Evolutionary conservation across 2,797 vertebrate species (phyloP), one percentile per base, ranked within the genome.

Genomic region (Dromococcyx pavoninus): DNA sequence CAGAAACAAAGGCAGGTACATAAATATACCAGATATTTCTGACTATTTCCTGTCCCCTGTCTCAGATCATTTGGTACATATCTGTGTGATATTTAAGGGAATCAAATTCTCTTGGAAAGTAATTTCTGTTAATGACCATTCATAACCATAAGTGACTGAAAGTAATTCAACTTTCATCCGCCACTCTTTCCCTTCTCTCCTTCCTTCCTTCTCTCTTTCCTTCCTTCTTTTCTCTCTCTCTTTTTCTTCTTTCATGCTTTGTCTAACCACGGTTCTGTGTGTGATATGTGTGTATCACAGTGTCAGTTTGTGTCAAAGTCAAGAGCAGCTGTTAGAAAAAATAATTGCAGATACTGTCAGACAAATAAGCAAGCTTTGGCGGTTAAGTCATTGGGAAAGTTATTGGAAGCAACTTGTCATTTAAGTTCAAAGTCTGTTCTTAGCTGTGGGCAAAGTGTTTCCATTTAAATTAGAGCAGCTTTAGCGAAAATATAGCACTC

Each of bases 321-420:
- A 94, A 84, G 53, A 90, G 83, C 77, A 94, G 67, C 71, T 79
- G 77, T 90, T 94, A 84, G 57, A 97, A 86, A 86, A 95, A 92
- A 91, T 92, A 95, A 96, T 93, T 95, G 89, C 83, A 90, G 92
- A 96, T 94, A 84, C 74, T 93, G 96, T 91, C 91, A 92, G 85
- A 91, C 56, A 94, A 95, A 96, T 92, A 89, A 82, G 79, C 41
- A 74, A 95, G 81, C 92, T 94, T 93, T 95, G 79, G 70, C 37
- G 0, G 87, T 78, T 89, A 94, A 94, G 85, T 96, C 85, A 75
- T 66, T 71, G 73, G 94, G 71, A 97, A 95, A 82, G 60, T 93
- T 94, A 89, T 91, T 94, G 88, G 81, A 92, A 93, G 51, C 73
- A 96, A 95, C 76, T 91, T 92, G 92, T 93, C 95, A 96, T 97